Base-by-base conservation (phyloP, 2,797 vertebrate genomes). In the Hippoglossus hippoglossus region DNA sequence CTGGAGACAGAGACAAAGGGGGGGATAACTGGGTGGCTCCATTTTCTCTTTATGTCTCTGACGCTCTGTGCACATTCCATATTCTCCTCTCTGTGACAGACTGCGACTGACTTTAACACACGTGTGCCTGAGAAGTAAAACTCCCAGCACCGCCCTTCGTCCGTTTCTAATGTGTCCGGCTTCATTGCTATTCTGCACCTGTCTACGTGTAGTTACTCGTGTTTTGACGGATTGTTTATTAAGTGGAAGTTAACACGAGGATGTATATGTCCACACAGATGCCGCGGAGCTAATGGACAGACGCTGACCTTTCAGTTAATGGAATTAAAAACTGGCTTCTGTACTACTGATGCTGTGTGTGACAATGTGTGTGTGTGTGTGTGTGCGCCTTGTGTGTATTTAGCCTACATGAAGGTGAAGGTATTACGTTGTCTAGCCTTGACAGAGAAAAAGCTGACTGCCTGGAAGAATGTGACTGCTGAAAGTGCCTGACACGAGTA, bases 281-380 rank as follows among this genome's bases (percentile, higher is more conserved):
- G 69, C 76, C 55, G 62, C 13, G 0, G 22, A 69, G 62, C 63
- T 81, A 80, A 87, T 84, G 74, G 64, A 78, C 70, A 76, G 67
- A 83, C 77, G 66, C 53, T 75, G 76, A 87, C 80, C 67, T 86
- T 89, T 85, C 18, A 41, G 72, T 73, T 77, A 86, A 85, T 80
- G 53, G 66, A 80, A 68, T 77, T 75, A 80, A 63, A 83, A 83
- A 80, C 62, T 73, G 62, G 54, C 59, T 62, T 81, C n/a, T 67
- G 24, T 55, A 22, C 64, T 36, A 13, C 25, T 47, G 51, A 49
- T 46, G 47, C 44, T 59, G 21, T 59, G 53, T 21, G 57, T 8
- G 2, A 2, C 26, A 39, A 57, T 72, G 39, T 70, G 36, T 64
- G 15, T 44, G 22, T 16, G 21, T 24, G 13, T 13, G 46, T n/a